phyloP scores from a whole-genome alignment of 2,113 vertebrate genomes.

The Taurulus bubalis region DNA sequence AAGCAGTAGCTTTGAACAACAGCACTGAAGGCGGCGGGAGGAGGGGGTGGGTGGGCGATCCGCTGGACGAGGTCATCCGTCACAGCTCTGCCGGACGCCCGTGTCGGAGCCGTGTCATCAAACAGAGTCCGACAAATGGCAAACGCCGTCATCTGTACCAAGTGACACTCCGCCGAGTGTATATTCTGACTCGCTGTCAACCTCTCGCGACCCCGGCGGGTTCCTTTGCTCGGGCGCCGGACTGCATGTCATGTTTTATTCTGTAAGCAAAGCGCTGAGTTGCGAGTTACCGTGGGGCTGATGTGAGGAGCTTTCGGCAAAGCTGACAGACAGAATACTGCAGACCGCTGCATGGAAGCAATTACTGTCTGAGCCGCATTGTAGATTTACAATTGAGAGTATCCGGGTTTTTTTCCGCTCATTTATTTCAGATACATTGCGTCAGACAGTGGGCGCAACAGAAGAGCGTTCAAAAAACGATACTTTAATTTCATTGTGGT shows the following conservation, averaged over 20 bases:
- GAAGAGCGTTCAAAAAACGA: not conserved
- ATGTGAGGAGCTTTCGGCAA: conserved; percentile 21
- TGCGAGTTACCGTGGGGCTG: conserved; percentile 34
- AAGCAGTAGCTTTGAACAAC: conserved; percentile 19
- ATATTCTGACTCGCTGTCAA: conserved; percentile 43
- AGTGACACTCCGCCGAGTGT: not conserved
- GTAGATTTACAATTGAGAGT: conserved; percentile 18
- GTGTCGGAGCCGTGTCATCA: not conserved
- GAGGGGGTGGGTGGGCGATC: not conserved
- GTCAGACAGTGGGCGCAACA: not conserved
- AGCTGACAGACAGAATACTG: conserved; percentile 47
- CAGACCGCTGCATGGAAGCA: conserved; percentile 18
- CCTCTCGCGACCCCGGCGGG: conserved; percentile 1
- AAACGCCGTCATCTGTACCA: not conserved
- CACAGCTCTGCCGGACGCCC: conserved; percentile 35
- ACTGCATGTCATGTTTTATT: conserved; percentile 53
- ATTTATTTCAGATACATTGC: not conserved
- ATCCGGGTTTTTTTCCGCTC: not conserved
- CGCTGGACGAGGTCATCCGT: conserved; percentile 44
- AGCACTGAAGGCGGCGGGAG: conserved; percentile 4
- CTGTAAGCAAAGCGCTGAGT: conserved; percentile 31
- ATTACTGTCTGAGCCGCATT: conserved; percentile 11
- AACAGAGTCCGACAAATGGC: conserved; percentile 36
- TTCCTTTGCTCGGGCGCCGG: conserved; percentile 2
- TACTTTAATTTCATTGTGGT: conserved; percentile 27